A percentile compares a stretch with the other conserved stretches of the same genome.
Conservation (phyloP, 2,113 vertebrate genomes). For the Chloropsis hardwickii region DNA sequence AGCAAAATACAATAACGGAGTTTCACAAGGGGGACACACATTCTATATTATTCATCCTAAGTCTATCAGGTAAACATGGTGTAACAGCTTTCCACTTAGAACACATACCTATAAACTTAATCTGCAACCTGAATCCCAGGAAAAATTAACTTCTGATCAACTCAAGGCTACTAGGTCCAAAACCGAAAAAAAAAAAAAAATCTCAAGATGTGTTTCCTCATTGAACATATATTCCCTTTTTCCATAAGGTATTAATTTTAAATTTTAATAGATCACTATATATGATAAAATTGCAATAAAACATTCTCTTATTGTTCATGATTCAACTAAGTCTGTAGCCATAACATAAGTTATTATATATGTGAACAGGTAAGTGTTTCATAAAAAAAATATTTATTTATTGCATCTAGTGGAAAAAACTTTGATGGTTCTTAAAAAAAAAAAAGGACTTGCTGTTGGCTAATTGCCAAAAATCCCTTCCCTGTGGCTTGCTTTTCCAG, state of each 20-base stretch:
- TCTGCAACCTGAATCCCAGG: background rate
- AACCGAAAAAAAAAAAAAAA: background rate
- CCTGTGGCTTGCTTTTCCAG: background rate
- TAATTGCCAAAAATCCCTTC: constrained; percentile 34
- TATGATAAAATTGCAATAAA: constrained; percentile 54
- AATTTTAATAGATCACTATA: constrained; percentile 10
- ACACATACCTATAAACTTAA: background rate
- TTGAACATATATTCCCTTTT: constrained; percentile 1
- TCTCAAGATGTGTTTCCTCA: background rate
- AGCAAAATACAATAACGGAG: constrained; percentile 19
- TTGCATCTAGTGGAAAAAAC: constrained; percentile 44
- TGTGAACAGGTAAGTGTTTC: background rate
- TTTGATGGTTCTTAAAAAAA: background rate
- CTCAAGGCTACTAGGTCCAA: background rate
- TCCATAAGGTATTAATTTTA: background rate
- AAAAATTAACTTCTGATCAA: constrained; percentile 5
- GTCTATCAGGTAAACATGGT: constrained; percentile 32
- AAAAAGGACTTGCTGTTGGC: background rate
- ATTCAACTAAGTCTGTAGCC: background rate
- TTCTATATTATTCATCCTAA: constrained; percentile 2
- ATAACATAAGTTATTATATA: constrained; percentile 14
- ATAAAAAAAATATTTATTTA: constrained; percentile 48
- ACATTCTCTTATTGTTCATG: constrained; percentile 25
- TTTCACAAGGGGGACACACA: constrained; percentile 25
- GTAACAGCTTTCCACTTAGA: constrained; percentile 43